Evolutionary conservation across 1,140 invertebrate genomes (phyloP).

Genomic region (Drosophila seguyi): DNA sequence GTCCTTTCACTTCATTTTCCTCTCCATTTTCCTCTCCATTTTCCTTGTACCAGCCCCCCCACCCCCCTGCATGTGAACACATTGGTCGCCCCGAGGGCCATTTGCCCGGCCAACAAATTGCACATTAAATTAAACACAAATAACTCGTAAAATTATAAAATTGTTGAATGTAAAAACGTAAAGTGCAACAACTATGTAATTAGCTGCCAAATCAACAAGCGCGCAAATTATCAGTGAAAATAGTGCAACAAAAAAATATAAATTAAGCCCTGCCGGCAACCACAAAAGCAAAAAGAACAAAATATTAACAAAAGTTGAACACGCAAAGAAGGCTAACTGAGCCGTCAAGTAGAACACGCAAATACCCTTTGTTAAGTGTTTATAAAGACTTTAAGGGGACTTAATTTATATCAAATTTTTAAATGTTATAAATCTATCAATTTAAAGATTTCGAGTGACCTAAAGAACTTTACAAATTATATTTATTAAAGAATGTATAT

Average conservation of each 20-base stretch:
- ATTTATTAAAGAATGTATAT: too few relatives aligned
- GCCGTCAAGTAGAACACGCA: background rate
- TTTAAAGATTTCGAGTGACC: too few relatives aligned
- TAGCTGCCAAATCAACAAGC: slow-evolving; percentile 75
- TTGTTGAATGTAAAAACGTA: slow-evolving; percentile 55
- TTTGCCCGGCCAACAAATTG: slow-evolving; percentile 69
- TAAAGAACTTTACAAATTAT: too few relatives aligned
- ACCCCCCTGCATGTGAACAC: slow-evolving; percentile 14
- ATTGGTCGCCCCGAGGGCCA: slow-evolving; percentile 31
- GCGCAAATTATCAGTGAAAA: slow-evolving; percentile 67
- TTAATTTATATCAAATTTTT: too few relatives aligned
- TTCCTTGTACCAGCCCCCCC: slow-evolving; percentile 1
- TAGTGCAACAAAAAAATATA: slow-evolving; percentile 25
- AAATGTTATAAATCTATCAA: too few relatives aligned
- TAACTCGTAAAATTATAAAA: slow-evolving; percentile 69
- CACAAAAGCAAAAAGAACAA: slow-evolving; percentile 14
- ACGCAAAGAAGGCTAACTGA: slow-evolving; percentile 13
- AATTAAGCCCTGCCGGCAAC: slow-evolving; percentile 27
- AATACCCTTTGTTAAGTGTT: slow-evolving; percentile 12
- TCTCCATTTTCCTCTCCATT: slow-evolving; percentile 1
- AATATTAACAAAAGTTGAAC: slow-evolving; percentile 25
- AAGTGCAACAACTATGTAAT: slow-evolving; percentile 78
- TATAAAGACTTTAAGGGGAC: background rate
- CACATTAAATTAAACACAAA: slow-evolving; percentile 82
- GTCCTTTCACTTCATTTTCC: slow-evolving; percentile 26